phyloP scores from a whole-genome alignment of 2,113 vertebrate genomes.

The Bubo scandiacus region DNA sequence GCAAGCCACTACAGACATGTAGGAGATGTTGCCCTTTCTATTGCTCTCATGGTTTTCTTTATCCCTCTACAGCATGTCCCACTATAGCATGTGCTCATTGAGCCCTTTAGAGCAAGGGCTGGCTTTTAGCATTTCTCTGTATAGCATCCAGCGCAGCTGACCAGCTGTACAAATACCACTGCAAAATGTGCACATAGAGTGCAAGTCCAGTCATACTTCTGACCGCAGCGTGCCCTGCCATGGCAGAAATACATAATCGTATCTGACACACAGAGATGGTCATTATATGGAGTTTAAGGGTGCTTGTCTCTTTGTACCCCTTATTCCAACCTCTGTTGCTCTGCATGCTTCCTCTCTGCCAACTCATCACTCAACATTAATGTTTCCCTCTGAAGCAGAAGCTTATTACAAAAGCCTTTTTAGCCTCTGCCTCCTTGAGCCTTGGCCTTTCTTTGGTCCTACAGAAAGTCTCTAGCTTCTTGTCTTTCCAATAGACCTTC shows the following conservation, averaged over 20 bases:
- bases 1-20: neutral
- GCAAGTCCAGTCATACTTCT: fast-evolving
- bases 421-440: neutral
- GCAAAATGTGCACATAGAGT: fast-evolving
- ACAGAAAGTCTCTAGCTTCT: neutral
- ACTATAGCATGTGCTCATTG: neutral
- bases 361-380: neutral
- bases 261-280: no score
- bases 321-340: neutral
- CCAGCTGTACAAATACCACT: no score
- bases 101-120: neutral
- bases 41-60: no score
- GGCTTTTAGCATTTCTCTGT: neutral
- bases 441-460: neutral
- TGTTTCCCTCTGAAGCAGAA: neutral
- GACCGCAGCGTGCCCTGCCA: neutral
- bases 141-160: neutral
- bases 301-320: no score
- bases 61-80: neutral
- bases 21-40: neutral
- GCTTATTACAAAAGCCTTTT: neutral
- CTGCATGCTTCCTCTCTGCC: neutral
- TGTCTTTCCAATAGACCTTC: neutral
- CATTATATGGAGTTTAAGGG: neutral
- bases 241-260: neutral